Percentiles rank a stretch among this genome's conserved stretches.
These are phyloP conservation scores for Eucera pruinosa DNA, from an alignment of 2,888 invertebrate species.

Conservation along the genomic window DNA sequence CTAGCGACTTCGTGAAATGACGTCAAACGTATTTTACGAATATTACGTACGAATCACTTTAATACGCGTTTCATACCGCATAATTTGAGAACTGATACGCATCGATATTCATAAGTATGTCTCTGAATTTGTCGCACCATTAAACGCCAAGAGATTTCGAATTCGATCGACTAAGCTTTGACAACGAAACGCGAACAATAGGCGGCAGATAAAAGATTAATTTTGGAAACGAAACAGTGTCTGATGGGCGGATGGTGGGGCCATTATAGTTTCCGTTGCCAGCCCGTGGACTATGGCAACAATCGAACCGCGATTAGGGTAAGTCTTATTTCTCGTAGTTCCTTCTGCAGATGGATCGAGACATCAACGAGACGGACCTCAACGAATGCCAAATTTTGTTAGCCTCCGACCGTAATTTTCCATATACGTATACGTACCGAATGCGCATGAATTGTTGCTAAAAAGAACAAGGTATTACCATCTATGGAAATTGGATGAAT, in stretches of 20 bases:
- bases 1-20: too few relatives aligned
- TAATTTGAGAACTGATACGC: too few relatives aligned
- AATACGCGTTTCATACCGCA: too few relatives aligned
- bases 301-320: constrained; percentile 93
- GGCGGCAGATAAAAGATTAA: constrained; percentile 56
- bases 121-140: too few relatives aligned
- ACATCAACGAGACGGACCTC: constrained; percentile 57
- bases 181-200: neutral
- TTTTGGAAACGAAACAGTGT: constrained; percentile 86
- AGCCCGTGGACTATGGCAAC: constrained; percentile 95
- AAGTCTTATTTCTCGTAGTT: constrained; percentile 85
- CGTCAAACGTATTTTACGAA: too few relatives aligned
- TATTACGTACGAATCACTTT: too few relatives aligned
- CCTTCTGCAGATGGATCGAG: constrained; percentile 42
- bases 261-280: constrained; percentile 95
- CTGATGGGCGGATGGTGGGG: constrained; percentile 96
- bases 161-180: constrained; percentile 23
- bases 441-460: neutral
- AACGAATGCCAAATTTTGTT: constrained; percentile 43
- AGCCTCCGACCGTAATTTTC: neutral
- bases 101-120: too few relatives aligned
- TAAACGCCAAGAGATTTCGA: constrained; percentile 16
- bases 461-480: too few relatives aligned
- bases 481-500: too few relatives aligned
- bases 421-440: constrained; percentile 17